Base-by-base conservation (phyloP, 1,140 invertebrate species). In the Acromyrmex echinatior region DNA sequence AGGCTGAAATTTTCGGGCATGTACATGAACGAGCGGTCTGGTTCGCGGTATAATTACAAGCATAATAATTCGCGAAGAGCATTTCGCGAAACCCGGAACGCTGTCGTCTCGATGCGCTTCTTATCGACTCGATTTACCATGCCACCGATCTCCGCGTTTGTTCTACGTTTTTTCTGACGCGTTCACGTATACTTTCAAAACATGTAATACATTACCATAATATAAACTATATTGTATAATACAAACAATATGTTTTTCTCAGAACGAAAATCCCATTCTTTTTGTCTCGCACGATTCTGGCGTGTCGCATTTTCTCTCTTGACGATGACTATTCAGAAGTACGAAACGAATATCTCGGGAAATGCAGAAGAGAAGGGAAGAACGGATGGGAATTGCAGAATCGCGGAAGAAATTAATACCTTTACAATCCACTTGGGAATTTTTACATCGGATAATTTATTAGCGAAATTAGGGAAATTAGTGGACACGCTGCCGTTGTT, bases 401-500 rank as follows among this genome's bases (percentile, higher is more conserved):
- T 88, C 87, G 66, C 49, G 77, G 60, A 91, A 86, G 78, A 91
- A 93, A 91, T 92, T 93, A 93, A 93, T 93, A 92, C 90, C 89
- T 92, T 93, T 92, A 91, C 91, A 92, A 93, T 93, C 91, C 92
- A 70, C 65, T 49, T 45, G 91, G 87, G 87, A 90, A 93, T 92
- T 92, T 93, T 93, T 90, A 86, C 82, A 84, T 80, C 74, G 86
- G 80, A 86, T 88, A 92, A 93, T 93, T 93, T 93, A 92, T 93
- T 93, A 92, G 81, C 88, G 92, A 92, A 93, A 93, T 93, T 93
- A 93, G 90, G 90, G 92, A 93, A 93, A 93, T 93, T 92, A 93
- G 91, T 87, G 88, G 81, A 73, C 66, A 87, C 80, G 79, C 66
- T 58, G 68, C 66, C 62, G 68, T 77, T 74, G 90, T 77, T 21